Percentiles rank a stretch among this genome's conserved stretches.
Evolutionary conservation across 1,140 invertebrate species (phyloP).

Genomic region (Papilio machaon): DNA sequence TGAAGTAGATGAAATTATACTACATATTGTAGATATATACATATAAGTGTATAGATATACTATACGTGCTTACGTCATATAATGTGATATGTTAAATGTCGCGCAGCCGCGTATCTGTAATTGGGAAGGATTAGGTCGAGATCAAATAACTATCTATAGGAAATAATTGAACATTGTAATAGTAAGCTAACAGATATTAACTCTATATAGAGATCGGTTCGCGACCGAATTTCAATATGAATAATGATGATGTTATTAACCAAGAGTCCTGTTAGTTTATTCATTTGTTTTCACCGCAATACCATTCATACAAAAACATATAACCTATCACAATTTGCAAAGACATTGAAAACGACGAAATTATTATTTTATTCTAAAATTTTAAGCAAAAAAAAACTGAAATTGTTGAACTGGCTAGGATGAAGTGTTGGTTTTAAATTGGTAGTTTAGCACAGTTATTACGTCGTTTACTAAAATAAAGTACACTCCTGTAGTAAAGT

Average conservation of each 20-base stretch:
- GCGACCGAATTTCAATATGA: constrained; percentile 2
- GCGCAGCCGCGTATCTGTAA: constrained; percentile 20
- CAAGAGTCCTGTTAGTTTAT: neutral
- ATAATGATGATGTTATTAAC: neutral
- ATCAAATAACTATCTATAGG: constrained; percentile 34
- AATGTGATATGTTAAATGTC: constrained; percentile 34
- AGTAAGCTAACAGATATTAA: constrained; percentile 27
- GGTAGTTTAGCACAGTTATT: neutral
- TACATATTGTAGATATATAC: constrained; percentile 24
- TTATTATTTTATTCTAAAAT: neutral
- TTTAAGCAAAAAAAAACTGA: neutral
- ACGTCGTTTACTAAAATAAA: neutral
- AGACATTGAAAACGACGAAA: too few relatives aligned
- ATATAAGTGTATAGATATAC: constrained; percentile 21
- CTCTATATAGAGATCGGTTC: neutral
- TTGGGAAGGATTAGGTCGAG: constrained; percentile 36
- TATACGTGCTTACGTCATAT: neutral
- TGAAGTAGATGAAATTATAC: constrained; percentile 32
- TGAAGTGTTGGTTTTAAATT: neutral
- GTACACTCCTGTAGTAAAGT: neutral
- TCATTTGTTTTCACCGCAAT: neutral
- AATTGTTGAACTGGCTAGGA: neutral
- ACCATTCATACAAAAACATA: too few relatives aligned
- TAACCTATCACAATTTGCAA: too few relatives aligned
- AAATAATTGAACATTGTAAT: constrained; percentile 34